A percentile compares a stretch with the other conserved stretches of the same genome.
Conservation (phyloP, 30 jellyfish, hydroid and myxozoan species). For the Hydractinia symbiolongicarpus region DNA sequence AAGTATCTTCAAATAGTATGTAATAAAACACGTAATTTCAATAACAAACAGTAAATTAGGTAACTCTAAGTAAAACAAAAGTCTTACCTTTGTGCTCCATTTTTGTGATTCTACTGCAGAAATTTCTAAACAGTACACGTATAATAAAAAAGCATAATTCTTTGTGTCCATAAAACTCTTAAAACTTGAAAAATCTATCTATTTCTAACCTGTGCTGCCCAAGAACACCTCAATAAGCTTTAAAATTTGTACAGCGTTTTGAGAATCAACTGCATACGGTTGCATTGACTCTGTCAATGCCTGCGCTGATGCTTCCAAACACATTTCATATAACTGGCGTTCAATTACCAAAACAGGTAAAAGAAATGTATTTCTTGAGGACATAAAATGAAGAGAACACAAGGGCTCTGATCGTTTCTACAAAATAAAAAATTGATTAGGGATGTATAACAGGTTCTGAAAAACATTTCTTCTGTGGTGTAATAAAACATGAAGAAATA, state of each 20-base stretch:
- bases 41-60: not conserved
- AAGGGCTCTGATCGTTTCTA: constrained; percentile 81
- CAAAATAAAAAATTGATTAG: not conserved
- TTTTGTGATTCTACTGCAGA: constrained; percentile 16
- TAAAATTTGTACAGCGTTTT: constrained; percentile 75
- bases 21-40: not conserved
- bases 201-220: constrained; percentile 51
- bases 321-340: constrained; percentile 51
- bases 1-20: not conserved
- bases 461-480: not conserved
- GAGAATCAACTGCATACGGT: constrained; percentile 82
- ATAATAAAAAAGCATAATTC: not conserved
- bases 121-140: constrained; percentile 10
- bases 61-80: not conserved
- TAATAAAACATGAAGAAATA: not conserved
- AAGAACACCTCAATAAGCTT: constrained; percentile 74
- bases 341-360: constrained; percentile 69
- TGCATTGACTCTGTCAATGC: constrained; percentile 64
- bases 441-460: not conserved
- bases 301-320: constrained; percentile 47
- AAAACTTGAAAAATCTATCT: not conserved
- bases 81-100: constrained; percentile 38
- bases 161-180: not conserved
- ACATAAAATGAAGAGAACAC: constrained; percentile 70
- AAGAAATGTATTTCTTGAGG: constrained; percentile 55